A percentile compares a stretch with the other conserved stretches of the same genome.
These are phyloP conservation scores for Pachycephus smyrnensis DNA, from an alignment of 2,888 invertebrate species.

Conservation along the genomic window DNA sequence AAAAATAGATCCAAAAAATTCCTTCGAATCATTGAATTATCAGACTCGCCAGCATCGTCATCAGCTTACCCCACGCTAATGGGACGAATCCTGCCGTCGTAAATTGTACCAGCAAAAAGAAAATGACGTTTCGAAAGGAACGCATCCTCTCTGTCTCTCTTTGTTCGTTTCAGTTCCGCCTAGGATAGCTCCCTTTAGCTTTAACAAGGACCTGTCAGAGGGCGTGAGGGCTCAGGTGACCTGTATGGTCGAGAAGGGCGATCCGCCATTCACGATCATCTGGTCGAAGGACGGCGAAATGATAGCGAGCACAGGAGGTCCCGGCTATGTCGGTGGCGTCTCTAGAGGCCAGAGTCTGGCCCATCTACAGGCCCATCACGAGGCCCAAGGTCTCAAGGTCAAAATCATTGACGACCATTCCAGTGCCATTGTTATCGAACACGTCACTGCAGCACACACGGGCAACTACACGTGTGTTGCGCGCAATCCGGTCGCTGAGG, in stretches of 20 bases:
- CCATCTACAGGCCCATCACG: constrained; percentile 34
- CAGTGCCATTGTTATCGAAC: constrained; percentile 86
- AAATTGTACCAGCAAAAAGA: background rate
- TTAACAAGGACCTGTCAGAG: constrained; percentile 74
- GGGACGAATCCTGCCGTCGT: background rate
- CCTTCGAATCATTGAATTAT: background rate
- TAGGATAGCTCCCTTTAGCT: constrained; percentile 88
- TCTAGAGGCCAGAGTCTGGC: constrained; percentile 24
- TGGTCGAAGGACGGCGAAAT: constrained; percentile 92
- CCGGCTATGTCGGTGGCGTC: constrained; percentile 38
- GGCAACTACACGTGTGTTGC: constrained; percentile 94
- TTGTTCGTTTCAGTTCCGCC: constrained; percentile 78
- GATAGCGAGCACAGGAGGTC: constrained; percentile 73
- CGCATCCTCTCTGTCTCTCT: constrained; percentile 19
- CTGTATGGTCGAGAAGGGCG: constrained; percentile 92
- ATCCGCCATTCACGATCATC: constrained; percentile 89
- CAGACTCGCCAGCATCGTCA: background rate
- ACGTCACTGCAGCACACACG: constrained; percentile 85
- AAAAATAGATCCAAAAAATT: no score
- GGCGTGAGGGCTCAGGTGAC: constrained; percentile 91
- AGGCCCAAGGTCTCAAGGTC: constrained; percentile 56
- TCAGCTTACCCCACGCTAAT: constrained; percentile 12
- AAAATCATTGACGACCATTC: constrained; percentile 81
- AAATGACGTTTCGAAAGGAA: background rate
- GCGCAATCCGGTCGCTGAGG: constrained; percentile 82